phyloP scores from a whole-genome alignment of 2,797 vertebrate genomes.

The Galaxias olidus region DNA sequence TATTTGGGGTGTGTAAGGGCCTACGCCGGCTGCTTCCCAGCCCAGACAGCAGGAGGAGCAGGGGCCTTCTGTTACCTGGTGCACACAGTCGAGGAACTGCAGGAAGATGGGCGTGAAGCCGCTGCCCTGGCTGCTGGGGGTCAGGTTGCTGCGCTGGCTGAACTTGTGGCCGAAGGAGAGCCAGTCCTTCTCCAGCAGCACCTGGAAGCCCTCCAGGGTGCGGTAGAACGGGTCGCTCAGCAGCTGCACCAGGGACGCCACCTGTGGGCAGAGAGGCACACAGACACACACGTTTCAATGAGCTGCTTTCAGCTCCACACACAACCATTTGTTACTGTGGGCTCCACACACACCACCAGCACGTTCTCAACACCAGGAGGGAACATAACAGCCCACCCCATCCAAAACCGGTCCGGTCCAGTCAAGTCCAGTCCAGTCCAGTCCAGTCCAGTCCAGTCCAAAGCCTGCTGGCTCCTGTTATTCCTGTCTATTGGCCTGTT shows the following conservation, averaged over 20 bases:
- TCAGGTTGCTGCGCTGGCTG: constrained; percentile 91
- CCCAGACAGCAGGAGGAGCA: background rate
- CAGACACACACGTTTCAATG: background rate
- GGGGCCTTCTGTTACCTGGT: constrained; percentile 81
- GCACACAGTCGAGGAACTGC: constrained; percentile 96
- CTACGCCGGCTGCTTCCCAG: no score
- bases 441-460: no score
- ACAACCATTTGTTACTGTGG: no score
- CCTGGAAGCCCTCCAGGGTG: constrained; percentile 94
- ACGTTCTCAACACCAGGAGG: no score
- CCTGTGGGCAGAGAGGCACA: constrained; percentile 68
- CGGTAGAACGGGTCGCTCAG: constrained; percentile 96
- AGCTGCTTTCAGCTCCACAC: background rate
- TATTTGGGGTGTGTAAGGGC: no score
- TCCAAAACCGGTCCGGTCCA: no score
- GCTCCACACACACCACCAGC: no score
- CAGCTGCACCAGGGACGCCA: constrained; percentile 92
- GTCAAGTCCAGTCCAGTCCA: no score
- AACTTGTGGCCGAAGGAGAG: constrained; percentile 97
- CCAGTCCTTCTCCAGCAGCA: constrained; percentile 97
- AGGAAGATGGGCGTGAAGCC: constrained; percentile 94
- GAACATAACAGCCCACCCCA: no score
- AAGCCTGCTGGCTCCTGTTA: no score
- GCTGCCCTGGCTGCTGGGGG: constrained; percentile 89
- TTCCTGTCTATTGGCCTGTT: no score